phyloP scores from a whole-genome alignment of 2,888 invertebrate genomes.

The Orthosia incerta region DNA sequence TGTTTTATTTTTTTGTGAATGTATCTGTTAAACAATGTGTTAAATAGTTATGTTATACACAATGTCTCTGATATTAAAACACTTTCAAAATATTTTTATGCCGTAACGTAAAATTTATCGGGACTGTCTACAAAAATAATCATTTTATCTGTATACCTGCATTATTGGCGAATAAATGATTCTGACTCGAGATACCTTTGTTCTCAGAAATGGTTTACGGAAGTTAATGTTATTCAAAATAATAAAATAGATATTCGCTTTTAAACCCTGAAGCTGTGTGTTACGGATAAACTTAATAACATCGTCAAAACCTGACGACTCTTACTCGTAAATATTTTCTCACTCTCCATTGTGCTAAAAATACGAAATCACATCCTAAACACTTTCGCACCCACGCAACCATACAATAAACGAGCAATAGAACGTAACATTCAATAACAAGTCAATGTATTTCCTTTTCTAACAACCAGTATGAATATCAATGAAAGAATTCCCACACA shows the following conservation, averaged over 20 bases:
- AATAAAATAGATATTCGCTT: neutral
- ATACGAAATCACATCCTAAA: slow-evolving; percentile 15
- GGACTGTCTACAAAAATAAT: too few species aligned
- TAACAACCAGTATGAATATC: slow-evolving; percentile 59
- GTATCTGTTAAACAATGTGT: too few species aligned
- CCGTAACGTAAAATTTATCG: too few species aligned
- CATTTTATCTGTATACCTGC: too few species aligned
- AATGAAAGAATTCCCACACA: slow-evolving; percentile 51
- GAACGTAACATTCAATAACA: slow-evolving; percentile 55
- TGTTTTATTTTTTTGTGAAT: too few species aligned
- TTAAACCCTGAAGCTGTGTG: neutral
- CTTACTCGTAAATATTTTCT: neutral
- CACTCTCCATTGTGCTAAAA: neutral
- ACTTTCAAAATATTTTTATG: too few species aligned
- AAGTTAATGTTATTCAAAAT: too few species aligned
- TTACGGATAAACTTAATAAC: neutral
- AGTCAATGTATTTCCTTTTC: slow-evolving; percentile 51
- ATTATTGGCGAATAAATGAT: too few species aligned
- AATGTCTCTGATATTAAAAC: too few species aligned
- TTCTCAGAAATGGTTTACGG: too few species aligned
- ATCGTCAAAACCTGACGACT: neutral
- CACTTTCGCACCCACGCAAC: slow-evolving; percentile 7
- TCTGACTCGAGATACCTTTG: too few species aligned
- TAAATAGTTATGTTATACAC: too few species aligned
- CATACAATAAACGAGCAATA: slow-evolving; percentile 52